phyloP scores from a whole-genome alignment of 2,888 invertebrate genomes.

The Drosophila lacicola region DNA sequence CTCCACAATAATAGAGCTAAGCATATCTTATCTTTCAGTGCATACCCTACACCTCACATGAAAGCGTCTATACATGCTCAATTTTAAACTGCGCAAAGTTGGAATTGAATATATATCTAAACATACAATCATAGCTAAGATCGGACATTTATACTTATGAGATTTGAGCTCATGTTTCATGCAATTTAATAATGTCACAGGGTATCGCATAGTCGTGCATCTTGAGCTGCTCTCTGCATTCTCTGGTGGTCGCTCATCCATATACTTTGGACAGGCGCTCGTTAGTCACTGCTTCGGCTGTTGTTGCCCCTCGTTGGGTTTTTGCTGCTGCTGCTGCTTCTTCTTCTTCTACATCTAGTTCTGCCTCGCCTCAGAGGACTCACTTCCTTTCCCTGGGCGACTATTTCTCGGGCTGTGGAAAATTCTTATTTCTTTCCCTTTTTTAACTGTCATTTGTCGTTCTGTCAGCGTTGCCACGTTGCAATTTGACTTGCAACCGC shows the following conservation, averaged over 20 bases:
- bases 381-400: constrained; percentile 40
- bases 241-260: constrained; percentile 29
- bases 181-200: neutral
- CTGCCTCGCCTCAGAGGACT: constrained; percentile 30
- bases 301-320: constrained; percentile 16
- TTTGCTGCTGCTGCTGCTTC: constrained; percentile 11
- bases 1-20: too few species aligned
- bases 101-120: too few species aligned
- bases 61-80: too few species aligned
- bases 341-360: neutral
- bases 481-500: constrained; percentile 77
- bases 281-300: constrained; percentile 48
- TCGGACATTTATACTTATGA: too few species aligned
- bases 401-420: constrained; percentile 35
- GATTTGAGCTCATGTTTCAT: too few species aligned
- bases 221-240: neutral
- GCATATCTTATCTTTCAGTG: too few species aligned
- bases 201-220: constrained; percentile 19
- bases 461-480: constrained; percentile 57
- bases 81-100: too few species aligned
- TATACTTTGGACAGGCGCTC: constrained; percentile 40
- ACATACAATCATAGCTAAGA: neutral
- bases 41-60: too few species aligned
- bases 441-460: constrained; percentile 74
- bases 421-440: constrained; percentile 46